These are phyloP conservation scores for Callospermophilus lateralis DNA, from an alignment of 2,113 vertebrate genomes.

Conservation along the genomic window DNA sequence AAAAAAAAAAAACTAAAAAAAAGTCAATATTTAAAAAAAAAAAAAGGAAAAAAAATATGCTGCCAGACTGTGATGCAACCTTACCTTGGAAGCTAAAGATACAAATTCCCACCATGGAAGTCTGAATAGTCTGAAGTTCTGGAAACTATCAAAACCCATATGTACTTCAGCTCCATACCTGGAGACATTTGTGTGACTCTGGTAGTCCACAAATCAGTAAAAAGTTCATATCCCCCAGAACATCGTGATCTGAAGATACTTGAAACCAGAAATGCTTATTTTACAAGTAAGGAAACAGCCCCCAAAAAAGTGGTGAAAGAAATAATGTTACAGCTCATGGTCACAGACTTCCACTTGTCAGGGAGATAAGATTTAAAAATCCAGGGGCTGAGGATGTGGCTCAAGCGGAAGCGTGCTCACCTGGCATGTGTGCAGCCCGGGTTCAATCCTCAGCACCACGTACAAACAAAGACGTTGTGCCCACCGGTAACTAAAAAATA, in stretches of 20 bases:
- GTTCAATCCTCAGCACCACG: too few species aligned
- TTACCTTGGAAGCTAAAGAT: constrained; percentile 28
- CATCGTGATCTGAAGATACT: constrained; percentile 10
- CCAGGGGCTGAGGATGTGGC: too few species aligned
- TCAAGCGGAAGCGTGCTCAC: too few species aligned
- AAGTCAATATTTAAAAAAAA: too few species aligned
- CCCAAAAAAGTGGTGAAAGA: neutral
- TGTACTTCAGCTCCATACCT: neutral
- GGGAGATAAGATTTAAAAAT: neutral
- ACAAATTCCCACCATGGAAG: neutral
- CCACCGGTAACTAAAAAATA: too few species aligned
- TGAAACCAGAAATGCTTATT: constrained; percentile 22
- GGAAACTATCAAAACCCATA: constrained; percentile 7
- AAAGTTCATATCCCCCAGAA: constrained; percentile 10
- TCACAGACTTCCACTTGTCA: neutral
- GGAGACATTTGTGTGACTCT: constrained; percentile 18
- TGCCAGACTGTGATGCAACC: neutral
- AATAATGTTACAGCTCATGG: neutral
- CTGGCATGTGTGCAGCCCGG: too few species aligned
- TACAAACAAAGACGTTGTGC: too few species aligned
- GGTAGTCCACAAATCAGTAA: neutral
- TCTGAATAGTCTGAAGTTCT: neutral
- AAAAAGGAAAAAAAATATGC: neutral
- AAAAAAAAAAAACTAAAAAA: too few species aligned
- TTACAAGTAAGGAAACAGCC: neutral